phyloP scores from a whole-genome alignment of 2,113 vertebrate species.

The Gulo gulo region DNA sequence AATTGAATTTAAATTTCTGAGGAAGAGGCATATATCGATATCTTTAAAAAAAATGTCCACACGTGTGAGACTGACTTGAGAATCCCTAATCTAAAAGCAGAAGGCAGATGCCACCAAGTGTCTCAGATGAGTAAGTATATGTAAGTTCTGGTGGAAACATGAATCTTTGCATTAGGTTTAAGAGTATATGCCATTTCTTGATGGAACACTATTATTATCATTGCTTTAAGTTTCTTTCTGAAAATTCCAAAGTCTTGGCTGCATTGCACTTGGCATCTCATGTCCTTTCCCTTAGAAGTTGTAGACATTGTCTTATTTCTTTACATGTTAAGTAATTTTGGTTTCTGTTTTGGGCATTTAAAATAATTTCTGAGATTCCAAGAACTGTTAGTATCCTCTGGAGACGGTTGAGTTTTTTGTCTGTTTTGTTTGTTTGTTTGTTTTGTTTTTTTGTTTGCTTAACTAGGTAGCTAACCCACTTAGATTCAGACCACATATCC shows the following conservation, averaged over 20 bases:
- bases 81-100: neutral
- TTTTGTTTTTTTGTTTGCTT: neutral
- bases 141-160: neutral
- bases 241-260: neutral
- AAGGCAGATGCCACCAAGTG: neutral
- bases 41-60: neutral
- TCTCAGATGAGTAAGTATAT: neutral
- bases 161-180: neutral
- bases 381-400: neutral
- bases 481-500: neutral
- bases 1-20: neutral
- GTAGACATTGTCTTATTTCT: neutral
- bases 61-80: neutral
- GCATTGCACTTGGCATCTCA: neutral
- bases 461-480: neutral
- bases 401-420: neutral
- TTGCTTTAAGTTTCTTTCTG: neutral
- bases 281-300: neutral
- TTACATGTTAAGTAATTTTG: neutral
- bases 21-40: neutral
- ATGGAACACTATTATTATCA: neutral
- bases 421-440: neutral
- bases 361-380: neutral
- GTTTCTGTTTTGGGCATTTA: neutral
- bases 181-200: neutral